Evolutionary conservation across 2,888 invertebrate genomes (phyloP).

Genomic region (Microplitis deprimator): DNA sequence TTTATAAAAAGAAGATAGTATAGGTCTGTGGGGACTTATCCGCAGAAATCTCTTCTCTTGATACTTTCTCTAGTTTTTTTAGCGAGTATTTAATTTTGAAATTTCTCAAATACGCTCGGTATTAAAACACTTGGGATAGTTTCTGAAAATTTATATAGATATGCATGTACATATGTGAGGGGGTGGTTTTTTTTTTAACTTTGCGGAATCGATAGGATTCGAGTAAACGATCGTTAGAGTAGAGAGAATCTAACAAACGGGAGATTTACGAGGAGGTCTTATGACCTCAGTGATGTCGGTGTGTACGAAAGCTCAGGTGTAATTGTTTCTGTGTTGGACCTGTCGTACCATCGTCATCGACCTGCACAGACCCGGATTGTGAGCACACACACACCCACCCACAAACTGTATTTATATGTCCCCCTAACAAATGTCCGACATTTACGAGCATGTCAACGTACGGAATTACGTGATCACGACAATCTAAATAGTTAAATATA

Average conservation of each 20-base stretch:
- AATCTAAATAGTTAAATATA: not conserved
- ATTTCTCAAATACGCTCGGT: not conserved
- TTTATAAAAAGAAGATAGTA: not conserved
- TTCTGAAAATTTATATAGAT: no score
- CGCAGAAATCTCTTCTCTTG: not conserved
- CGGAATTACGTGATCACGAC: not conserved
- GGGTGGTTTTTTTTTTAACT: not conserved
- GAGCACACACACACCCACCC: not conserved
- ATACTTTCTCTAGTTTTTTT: conserved; percentile 5
- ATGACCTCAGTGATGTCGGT: not conserved
- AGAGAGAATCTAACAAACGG: not conserved
- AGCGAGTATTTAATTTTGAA: not conserved
- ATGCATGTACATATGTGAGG: no score
- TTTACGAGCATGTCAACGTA: not conserved
- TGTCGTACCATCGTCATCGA: conserved; percentile 1
- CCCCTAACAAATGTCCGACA: conserved; percentile 1
- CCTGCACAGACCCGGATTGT: not conserved
- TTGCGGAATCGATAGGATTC: not conserved
- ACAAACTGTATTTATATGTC: not conserved
- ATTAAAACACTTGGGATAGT: no score
- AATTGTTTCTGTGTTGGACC: not conserved
- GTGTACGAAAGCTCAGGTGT: not conserved
- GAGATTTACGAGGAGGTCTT: not conserved
- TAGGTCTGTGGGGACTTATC: conserved; percentile 19
- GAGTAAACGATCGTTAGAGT: not conserved